Conservation (phyloP, 2,888 invertebrate genomes). For the Hesperia comma region DNA sequence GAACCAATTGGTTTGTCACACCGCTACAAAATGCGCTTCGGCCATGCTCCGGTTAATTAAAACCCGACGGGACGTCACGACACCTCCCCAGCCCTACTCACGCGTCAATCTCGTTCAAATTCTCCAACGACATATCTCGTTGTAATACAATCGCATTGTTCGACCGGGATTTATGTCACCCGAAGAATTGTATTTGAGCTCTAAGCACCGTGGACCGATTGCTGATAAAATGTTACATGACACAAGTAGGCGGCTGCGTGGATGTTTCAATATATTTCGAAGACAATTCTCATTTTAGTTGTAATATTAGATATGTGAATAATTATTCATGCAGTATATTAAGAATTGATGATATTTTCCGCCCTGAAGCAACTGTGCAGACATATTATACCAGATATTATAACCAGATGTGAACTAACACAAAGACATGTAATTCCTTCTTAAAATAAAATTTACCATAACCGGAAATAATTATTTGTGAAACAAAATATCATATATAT, state of each 20-base stretch:
- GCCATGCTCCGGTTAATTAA: constrained; percentile 78
- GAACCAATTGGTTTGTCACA: constrained; percentile 78
- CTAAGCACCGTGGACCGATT: constrained; percentile 28
- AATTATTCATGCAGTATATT: too few relatives aligned
- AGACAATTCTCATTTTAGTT: constrained; percentile 8
- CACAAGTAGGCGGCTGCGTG: constrained; percentile 9
- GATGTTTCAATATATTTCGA: constrained; percentile 3
- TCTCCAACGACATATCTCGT: constrained; percentile 67
- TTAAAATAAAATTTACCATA: too few relatives aligned
- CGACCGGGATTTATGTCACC: constrained; percentile 49
- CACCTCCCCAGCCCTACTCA: constrained; percentile 58
- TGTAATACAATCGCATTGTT: constrained; percentile 65
- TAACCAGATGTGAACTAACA: too few relatives aligned
- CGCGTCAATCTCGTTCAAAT: constrained; percentile 58
- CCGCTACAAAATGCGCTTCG: constrained; percentile 71
- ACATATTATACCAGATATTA: too few relatives aligned
- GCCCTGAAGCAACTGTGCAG: too few relatives aligned
- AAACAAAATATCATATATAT: too few relatives aligned
- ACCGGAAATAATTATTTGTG: too few relatives aligned
- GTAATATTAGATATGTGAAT: constrained; percentile 32
- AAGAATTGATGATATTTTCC: too few relatives aligned
- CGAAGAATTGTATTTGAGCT: constrained; percentile 57
- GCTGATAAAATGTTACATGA: constrained; percentile 11
- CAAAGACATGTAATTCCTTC: too few relatives aligned
- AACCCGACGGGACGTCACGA: constrained; percentile 76